Conservation (phyloP, 2,113 vertebrate genomes). For the Xenopus tropicalis region DNA sequence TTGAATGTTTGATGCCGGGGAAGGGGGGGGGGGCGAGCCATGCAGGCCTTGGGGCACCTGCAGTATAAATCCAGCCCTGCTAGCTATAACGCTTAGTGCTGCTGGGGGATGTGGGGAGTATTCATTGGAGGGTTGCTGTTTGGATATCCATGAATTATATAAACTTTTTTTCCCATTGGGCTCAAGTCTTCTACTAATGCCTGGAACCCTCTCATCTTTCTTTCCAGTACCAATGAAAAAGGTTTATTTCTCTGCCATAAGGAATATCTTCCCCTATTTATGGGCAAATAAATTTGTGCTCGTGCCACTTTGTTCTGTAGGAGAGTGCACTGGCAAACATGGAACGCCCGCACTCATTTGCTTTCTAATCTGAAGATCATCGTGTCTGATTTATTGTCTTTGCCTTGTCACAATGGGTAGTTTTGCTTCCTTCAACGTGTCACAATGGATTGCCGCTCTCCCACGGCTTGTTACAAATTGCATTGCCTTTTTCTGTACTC, state of each 20-base stretch:
- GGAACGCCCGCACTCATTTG: conserved; percentile 25
- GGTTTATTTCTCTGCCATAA: neutral
- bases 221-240: neutral
- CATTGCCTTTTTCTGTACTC: conserved; percentile 28
- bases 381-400: conserved; percentile 38
- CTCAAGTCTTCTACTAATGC: neutral
- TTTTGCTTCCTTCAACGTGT: conserved; percentile 33
- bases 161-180: no score
- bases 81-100: no score
- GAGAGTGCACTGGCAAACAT: neutral
- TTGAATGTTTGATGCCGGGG: no score
- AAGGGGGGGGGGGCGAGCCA: no score
- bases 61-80: no score
- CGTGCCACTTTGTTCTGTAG: neutral
- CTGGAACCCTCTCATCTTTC: no score
- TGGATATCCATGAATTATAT: no score
- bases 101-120: no score
- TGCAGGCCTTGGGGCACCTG: no score
- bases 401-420: conserved; percentile 37
- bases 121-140: no score
- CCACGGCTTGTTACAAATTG: conserved; percentile 34
- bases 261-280: neutral
- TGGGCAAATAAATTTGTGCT: conserved; percentile 9
- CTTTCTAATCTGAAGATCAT: conserved; percentile 33
- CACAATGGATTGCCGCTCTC: conserved; percentile 22